Conservation (phyloP, 2,113 vertebrate genomes). For the Geothlypis trichas region DNA sequence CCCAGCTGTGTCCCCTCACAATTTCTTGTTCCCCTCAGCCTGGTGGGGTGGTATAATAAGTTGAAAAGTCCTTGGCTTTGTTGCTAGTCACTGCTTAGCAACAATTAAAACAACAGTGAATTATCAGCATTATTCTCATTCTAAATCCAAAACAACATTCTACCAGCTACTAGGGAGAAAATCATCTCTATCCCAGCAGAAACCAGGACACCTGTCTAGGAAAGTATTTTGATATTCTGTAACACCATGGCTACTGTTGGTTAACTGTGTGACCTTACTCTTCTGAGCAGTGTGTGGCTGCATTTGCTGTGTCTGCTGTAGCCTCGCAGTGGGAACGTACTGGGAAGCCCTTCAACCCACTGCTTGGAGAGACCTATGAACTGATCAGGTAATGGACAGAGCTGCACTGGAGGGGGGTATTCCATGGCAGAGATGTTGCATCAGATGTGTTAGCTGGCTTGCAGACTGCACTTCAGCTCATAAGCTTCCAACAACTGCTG, state of each 20-base stretch:
- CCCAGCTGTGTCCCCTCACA: not conserved
- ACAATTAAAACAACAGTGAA: not conserved
- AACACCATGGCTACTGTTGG: not conserved
- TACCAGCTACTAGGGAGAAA: not conserved
- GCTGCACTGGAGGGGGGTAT: not conserved
- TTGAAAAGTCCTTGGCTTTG: not conserved
- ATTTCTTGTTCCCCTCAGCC: not conserved
- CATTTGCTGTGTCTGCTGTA: slow-evolving; percentile 96
- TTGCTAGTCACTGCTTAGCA: not conserved
- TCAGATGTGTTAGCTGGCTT: not conserved
- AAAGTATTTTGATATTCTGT: not conserved
- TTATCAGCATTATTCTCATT: not conserved
- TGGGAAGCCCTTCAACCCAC: slow-evolving; percentile 95
- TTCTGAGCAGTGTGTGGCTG: slow-evolving; percentile 87
- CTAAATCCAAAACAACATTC: not conserved
- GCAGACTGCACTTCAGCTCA: not conserved
- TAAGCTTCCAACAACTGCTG: not conserved
- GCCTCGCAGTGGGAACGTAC: slow-evolving; percentile 98
- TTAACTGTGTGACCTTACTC: not conserved
- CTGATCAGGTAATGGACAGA: slow-evolving; percentile 83
- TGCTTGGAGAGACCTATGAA: slow-evolving; percentile 96
- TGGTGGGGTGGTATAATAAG: not conserved
- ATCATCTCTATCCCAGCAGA: not conserved
- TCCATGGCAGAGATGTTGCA: not conserved
- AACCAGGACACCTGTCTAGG: not conserved